Percentiles rank a stretch among this genome's conserved stretches.
Evolutionary conservation across 92 coral and sea anemone genomes (phyloP).

Genomic region (Diadumene lineata): DNA sequence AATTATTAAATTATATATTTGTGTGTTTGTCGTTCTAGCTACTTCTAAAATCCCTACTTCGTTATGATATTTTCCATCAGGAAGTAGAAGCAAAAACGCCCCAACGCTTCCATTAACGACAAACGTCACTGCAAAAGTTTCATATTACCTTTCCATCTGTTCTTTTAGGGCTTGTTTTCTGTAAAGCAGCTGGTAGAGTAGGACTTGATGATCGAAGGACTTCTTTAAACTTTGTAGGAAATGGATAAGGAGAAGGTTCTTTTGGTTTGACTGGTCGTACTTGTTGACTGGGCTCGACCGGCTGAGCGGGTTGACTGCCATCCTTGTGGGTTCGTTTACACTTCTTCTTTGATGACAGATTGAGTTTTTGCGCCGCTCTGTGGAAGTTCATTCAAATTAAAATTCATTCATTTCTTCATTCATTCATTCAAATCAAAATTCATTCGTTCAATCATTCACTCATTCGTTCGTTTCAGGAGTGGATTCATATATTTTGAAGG

Average conservation of each 20-base stretch:
- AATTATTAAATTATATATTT: too few relatives aligned
- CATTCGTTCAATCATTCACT: too few relatives aligned
- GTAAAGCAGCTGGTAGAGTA: constrained; percentile 90
- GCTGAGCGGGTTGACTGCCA: constrained; percentile 31
- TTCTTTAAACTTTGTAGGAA: constrained; percentile 88
- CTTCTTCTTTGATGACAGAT: constrained; percentile 81
- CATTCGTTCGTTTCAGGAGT: too few relatives aligned
- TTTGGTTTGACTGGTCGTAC: constrained; percentile 55
- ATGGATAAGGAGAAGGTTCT: constrained; percentile 85
- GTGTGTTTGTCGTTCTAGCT: too few relatives aligned
- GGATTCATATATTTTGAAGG: too few relatives aligned
- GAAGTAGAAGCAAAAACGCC: too few relatives aligned
- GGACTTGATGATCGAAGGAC: constrained; percentile 81
- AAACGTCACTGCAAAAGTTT: background rate
- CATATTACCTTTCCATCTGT: constrained; percentile 88
- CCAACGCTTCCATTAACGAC: too few relatives aligned
- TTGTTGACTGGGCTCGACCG: constrained; percentile 39
- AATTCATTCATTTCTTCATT: background rate
- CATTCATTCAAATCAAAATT: background rate
- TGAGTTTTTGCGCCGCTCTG: constrained; percentile 95
- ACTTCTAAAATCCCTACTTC: too few relatives aligned
- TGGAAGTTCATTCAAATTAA: background rate
- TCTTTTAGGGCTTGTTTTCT: constrained; percentile 80
- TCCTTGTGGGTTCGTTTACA: constrained; percentile 67
- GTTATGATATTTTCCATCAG: too few relatives aligned